A percentile compares a stretch with the other conserved stretches of the same genome.
Conservation (phyloP, 2,797 vertebrate species). For the Sardinella longiceps region DNA sequence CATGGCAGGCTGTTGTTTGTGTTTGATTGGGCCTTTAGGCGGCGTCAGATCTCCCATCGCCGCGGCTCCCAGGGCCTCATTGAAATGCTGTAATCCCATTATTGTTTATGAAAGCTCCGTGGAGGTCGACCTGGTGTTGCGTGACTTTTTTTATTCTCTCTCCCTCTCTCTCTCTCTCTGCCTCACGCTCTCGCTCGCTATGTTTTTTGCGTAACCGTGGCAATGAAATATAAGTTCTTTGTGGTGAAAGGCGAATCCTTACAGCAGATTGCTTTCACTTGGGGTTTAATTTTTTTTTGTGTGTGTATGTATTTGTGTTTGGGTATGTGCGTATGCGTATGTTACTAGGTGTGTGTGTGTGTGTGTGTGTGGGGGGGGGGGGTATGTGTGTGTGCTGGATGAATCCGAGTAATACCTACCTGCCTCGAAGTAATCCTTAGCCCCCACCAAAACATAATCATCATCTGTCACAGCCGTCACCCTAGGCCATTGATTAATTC, state of each 20-base stretch:
- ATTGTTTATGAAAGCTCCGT: slow-evolving; percentile 42
- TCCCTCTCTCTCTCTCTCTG: background rate
- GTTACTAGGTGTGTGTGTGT: background rate
- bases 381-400: background rate
- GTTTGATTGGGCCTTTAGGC: slow-evolving; percentile 25
- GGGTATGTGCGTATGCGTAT: background rate
- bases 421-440: background rate
- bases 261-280: slow-evolving; percentile 25
- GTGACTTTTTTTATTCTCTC: slow-evolving; percentile 30
- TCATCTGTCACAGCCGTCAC: background rate
- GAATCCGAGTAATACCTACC: slow-evolving; percentile 16
- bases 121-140: slow-evolving; percentile 38
- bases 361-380: background rate
- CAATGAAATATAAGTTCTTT: slow-evolving; percentile 39
- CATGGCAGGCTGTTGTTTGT: slow-evolving; percentile 27
- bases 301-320: background rate
- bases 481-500: slow-evolving; percentile 1
- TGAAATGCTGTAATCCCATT: slow-evolving; percentile 48
- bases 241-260: slow-evolving; percentile 28
- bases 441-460: background rate
- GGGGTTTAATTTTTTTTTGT: background rate
- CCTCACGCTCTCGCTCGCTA: no score
- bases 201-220: slow-evolving; percentile 23
- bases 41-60: slow-evolving; percentile 21
- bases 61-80: slow-evolving; percentile 31